Evolutionary conservation across 2,888 invertebrate species (phyloP), one percentile per base, ranked within the genome.

Genomic region (Xestia c-nigrum): DNA sequence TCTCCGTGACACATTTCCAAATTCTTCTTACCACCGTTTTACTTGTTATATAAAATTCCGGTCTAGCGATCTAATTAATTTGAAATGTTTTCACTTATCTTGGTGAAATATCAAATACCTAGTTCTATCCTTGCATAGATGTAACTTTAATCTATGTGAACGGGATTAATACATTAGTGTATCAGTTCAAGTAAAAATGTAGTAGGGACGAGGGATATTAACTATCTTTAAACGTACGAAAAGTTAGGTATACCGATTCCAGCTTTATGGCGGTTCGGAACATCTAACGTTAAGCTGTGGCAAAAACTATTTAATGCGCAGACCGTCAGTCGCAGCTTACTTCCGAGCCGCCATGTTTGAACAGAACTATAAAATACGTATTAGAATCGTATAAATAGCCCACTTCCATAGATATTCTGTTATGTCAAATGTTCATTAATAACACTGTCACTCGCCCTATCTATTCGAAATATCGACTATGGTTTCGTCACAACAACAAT

Each of bases 91-190:
- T 52, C 50, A 40, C 38, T 59, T 59, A 47, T 47, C 38, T 40
- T 21, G 57, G 24, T 40, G 16, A 74, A 74, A 47, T 47, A 73
- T 73, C 5, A 72, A 46, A 19, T 73, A 43, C 14, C 43, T 55
- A 78, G 47, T 38, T 46, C 21, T 21, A 78, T 63, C 16, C 21
- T 70, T 61, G 24, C 40, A 76, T 47, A 57, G 21, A 46, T n/a
- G 14, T 71, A 40, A 21, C 9, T 52, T 50, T 3, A 46, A 46
- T 52, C 40, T 10, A 68, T 68, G 78, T 86, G 80, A 84, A 86
- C 86, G 86, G 76, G 85, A 86, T 74, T 80, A 77, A 70, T 74
- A 61, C 64, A 64, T 67, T 77, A 73, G 40, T 71, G 57, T 43
- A 21, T 21, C 16, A 71, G 72, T 50, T 72, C n/a, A 52, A 40